These are phyloP conservation scores for Poeciliopsis occidentalis DNA, from an alignment of 2,113 vertebrate genomes.

Conservation along the genomic window DNA sequence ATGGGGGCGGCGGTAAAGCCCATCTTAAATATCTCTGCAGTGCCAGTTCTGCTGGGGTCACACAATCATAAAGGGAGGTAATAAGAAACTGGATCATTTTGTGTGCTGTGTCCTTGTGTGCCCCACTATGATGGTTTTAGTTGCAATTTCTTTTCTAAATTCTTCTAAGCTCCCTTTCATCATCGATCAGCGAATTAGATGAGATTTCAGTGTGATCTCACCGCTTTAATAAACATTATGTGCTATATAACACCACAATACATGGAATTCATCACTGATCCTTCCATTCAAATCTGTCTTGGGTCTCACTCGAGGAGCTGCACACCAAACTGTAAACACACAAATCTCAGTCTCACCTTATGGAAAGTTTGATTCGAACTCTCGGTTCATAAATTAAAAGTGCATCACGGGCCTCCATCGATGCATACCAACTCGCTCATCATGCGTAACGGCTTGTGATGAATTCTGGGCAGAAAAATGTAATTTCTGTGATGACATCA, in stretches of 20 bases:
- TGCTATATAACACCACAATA: too few relatives aligned
- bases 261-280: too few relatives aligned
- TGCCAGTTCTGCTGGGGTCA: slow-evolving; percentile 47
- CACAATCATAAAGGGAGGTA: slow-evolving; percentile 50
- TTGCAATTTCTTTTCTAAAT: slow-evolving; percentile 15
- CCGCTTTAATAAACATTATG: too few relatives aligned
- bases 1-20: slow-evolving; percentile 60
- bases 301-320: slow-evolving; percentile 17
- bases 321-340: slow-evolving; percentile 50
- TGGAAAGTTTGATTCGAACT: slow-evolving; percentile 37
- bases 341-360: slow-evolving; percentile 10
- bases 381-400: slow-evolving; percentile 49
- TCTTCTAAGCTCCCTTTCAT: slow-evolving; percentile 4
- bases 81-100: slow-evolving; percentile 43
- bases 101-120: slow-evolving; percentile 41
- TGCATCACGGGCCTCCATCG: slow-evolving; percentile 45
- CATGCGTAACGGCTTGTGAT: slow-evolving; percentile 56
- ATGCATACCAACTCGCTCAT: slow-evolving; percentile 51
- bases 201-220: slow-evolving; percentile 31
- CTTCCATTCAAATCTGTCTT: too few relatives aligned
- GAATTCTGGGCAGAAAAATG: slow-evolving; percentile 56
- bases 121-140: slow-evolving; percentile 20
- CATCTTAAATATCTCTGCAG: slow-evolving; percentile 49
- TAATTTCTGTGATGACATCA: slow-evolving; percentile 65
- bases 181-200: slow-evolving; percentile 40